phyloP scores from a whole-genome alignment of 2,797 vertebrate species.

The Enteromius treurensis region DNA sequence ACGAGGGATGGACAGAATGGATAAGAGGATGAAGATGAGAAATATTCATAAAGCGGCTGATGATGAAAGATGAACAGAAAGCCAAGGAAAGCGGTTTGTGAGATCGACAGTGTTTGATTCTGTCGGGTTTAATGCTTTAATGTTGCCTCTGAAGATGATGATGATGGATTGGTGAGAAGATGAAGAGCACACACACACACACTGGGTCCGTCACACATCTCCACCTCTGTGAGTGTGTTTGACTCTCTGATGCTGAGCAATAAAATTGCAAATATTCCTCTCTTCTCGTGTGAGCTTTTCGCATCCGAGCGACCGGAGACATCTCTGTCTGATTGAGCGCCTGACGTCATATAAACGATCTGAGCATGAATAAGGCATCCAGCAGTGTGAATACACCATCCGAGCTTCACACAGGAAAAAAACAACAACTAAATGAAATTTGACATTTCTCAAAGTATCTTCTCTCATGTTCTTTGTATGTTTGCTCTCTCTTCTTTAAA shows the following conservation, averaged over 20 bases:
- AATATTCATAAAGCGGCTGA: neutral
- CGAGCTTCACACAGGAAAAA: neutral
- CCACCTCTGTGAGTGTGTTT: conserved; percentile 54
- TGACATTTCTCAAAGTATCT: neutral
- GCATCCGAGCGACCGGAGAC: neutral
- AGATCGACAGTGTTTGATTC: neutral
- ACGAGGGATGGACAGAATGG: conserved; percentile 11
- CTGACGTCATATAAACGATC: neutral
- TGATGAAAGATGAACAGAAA: neutral
- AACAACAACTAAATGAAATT: no score
- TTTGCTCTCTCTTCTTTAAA: neutral
- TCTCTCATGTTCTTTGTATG: neutral
- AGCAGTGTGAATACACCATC: conserved; percentile 23
- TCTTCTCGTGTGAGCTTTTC: neutral
- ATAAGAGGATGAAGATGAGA: conserved; percentile 5
- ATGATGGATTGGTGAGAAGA: conserved; percentile 66
- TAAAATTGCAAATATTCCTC: conserved; percentile 41
- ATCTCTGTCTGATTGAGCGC: neutral
- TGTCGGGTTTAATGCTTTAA: neutral
- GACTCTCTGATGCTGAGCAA: conserved; percentile 57
- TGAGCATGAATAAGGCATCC: neutral
- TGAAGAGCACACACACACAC: neutral
- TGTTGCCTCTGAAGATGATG: conserved; percentile 26
- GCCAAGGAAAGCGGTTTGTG: neutral
- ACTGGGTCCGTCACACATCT: conserved; percentile 14